Evolutionary conservation across 2,797 vertebrate species (phyloP), one percentile per base, ranked within the genome.

Genomic region (Brachyrhaphis roseni): DNA sequence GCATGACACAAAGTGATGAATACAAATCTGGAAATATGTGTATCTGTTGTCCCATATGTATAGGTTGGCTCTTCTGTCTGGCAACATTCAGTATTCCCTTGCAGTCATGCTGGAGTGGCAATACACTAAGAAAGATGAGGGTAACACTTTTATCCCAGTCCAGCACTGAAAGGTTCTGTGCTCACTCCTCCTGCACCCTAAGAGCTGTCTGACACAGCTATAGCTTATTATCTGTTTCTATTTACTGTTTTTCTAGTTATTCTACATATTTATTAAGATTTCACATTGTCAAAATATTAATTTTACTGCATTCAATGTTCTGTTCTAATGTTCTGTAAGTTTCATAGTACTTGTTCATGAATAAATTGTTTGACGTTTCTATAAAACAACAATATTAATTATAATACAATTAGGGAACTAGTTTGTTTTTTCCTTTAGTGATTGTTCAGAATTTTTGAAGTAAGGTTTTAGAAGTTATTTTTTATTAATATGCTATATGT

Each of bases 51-150:
- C 71, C 76, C 73, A 66, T 39, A 76, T 81, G 78, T 78, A 57
- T 74, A 66, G 73, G 64, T 20, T 82, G 76, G 73, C 73, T 49
- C 12, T 55, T 80, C 41, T 68, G 18, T 68, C 47, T 79, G 78
- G 72, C 76, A 57, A 12, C 57, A 51, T 72, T 76, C 74, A 70
- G 7, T 26, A 23, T 45, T 62, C 57, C 83, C 84, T 82, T 23
- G 75, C 72, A 73, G 82, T 71, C 45, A 78, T 77, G 78, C 20
- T 66, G 23, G 15, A 74, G 1, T 81, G 76, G 74, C 70, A 57
- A 72, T 46, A 45, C 47, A 71, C 80, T 73, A 78, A 76, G 4
- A 75, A 28, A 76, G 73, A 84, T 84, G 74, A 78, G 36, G 80
- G 78, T 78, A 76, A 68, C 51, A 51, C 74, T 78, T 77, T 72